Base-by-base conservation (phyloP, 2,888 invertebrate species). In the Microchrysa polita region DNA sequence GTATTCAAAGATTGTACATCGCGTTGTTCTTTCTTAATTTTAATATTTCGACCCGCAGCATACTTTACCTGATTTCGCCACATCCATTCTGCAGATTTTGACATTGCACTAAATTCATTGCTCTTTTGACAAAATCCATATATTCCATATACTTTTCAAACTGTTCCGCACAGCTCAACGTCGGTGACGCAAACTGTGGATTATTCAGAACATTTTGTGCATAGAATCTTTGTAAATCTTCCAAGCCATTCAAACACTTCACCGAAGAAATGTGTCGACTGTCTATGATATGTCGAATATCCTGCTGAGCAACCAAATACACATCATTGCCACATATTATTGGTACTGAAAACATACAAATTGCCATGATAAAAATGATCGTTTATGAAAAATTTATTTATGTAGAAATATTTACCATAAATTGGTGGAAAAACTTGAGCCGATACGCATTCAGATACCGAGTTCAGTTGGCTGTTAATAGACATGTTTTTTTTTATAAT, bases 291-390 rank as follows among this genome's bases (percentile, higher is more conserved):
- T 81, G 80, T 1, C 83, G 79, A 7, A 82, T 73, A 73, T 83
- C 83, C 75, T 83, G 83, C 67, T 83, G 83, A 0, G 79, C 80
- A 5, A 83, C 61, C 20, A 82, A 40, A 18, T 77, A 80, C 42
- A 78, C 60, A 18, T 83, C 80, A 55, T 80, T 81, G 2, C 80
- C 82, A 61, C 82, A 74, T 7, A 82, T 40, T 4, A 82, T 34
- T 10, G 82, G 82, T 22, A 81, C 84, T 83, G 44, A 22, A 72
- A 48, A 2, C 4, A 48, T 48, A n/a, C 4, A 42, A 42, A 12
- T 9, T 42, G n/a, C n/a, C n/a, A n/a, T 42, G 42, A 42, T 12
- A 12, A 42, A 42, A 9, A 42, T 9, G 7, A 42, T 42, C 7
- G 42, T 42, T 9, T 42, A 42, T 14, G 55, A 55, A 55, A 55